phyloP scores from a whole-genome alignment of 2,888 invertebrate species.

The Leptinotarsa rubiginosa region DNA sequence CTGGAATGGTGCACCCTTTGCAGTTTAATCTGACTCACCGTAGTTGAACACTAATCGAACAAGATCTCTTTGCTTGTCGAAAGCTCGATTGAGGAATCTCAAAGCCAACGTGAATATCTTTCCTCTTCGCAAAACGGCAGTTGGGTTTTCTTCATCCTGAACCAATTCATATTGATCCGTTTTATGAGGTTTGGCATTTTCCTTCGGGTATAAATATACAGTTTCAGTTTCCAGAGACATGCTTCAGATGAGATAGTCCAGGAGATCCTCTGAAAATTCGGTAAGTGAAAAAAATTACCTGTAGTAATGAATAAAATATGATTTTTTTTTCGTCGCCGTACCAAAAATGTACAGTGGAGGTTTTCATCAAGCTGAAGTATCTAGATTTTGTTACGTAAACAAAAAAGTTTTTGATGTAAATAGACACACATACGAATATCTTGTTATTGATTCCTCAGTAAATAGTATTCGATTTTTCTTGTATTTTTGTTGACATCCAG shows the following conservation, averaged over 20 bases:
- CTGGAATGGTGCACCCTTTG: no score
- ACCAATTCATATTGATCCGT: slow-evolving; percentile 78
- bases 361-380: no score
- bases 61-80: slow-evolving; percentile 72
- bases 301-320: no score
- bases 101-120: slow-evolving; percentile 78
- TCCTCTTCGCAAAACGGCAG: slow-evolving; percentile 78
- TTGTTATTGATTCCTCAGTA: no score
- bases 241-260: not conserved
- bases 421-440: no score
- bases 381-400: not conserved
- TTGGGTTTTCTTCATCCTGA: slow-evolving; percentile 72
- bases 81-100: slow-evolving; percentile 72
- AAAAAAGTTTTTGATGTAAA: not conserved
- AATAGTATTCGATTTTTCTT: no score
- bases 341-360: not conserved
- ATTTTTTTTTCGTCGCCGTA: no score
- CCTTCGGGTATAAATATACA: slow-evolving; percentile 75
- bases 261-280: not conserved
- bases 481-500: no score
- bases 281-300: no score
- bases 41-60: slow-evolving; percentile 77
- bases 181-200: slow-evolving; percentile 77
- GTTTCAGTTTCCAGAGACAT: slow-evolving; percentile 66
- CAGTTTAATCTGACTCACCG: slow-evolving; percentile 66